Conservation (phyloP, 2,888 invertebrate genomes). For the Chirona hameri region DNA sequence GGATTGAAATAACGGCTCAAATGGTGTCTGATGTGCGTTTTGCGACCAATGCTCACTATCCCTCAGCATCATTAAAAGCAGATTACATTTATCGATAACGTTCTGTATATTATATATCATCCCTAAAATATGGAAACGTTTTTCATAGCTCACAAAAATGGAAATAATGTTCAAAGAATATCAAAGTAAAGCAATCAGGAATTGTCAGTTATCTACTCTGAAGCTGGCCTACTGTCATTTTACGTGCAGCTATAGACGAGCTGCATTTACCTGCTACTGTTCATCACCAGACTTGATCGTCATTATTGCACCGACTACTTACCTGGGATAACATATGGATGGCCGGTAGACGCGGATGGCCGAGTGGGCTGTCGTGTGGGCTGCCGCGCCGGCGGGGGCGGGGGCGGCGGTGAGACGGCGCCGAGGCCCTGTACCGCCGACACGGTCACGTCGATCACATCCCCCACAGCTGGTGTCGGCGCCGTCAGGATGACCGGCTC, state of each 20-base stretch:
- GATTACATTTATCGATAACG: not conserved
- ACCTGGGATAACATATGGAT: conserved; percentile 33
- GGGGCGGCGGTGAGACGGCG: not conserved
- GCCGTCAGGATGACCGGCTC: conserved; percentile 32
- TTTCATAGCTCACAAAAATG: not conserved
- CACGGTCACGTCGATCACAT: conserved; percentile 39
- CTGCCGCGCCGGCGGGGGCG: not conserved
- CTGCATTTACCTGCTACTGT: too few relatives aligned
- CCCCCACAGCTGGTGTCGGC: conserved; percentile 29
- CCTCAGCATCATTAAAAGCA: too few relatives aligned
- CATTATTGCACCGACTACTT: not conserved
- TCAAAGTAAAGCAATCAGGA: too few relatives aligned
- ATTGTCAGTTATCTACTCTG: too few relatives aligned
- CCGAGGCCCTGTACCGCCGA: conserved; percentile 39
- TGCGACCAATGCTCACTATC: too few relatives aligned
- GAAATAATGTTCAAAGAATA: too few relatives aligned
- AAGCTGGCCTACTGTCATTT: too few relatives aligned
- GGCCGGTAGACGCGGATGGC: conserved; percentile 25
- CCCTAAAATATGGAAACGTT: not conserved
- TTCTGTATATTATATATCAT: not conserved
- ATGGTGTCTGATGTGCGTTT: too few relatives aligned
- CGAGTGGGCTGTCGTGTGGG: conserved; percentile 22
- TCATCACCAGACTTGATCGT: too few relatives aligned
- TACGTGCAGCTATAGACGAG: too few relatives aligned
- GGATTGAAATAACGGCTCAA: too few relatives aligned